These are phyloP conservation scores for Cryptotermes secundus DNA, from an alignment of 1,140 invertebrate genomes.

Conservation along the genomic window DNA sequence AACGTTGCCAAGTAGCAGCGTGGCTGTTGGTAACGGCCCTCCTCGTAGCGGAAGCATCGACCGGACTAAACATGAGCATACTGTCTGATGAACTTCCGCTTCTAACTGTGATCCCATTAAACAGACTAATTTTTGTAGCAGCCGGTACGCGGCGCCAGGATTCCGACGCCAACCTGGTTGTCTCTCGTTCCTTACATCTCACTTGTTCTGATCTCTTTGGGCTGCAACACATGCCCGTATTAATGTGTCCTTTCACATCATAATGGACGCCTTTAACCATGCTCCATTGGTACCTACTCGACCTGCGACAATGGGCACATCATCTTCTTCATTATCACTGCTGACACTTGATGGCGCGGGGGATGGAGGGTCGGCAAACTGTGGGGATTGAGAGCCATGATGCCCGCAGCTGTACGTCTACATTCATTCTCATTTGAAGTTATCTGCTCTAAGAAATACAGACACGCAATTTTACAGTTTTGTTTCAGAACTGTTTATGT, in stretches of 20 bases:
- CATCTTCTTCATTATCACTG: conserved; percentile 12
- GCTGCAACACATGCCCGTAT: not conserved
- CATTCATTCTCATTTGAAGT: no score
- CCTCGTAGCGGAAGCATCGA: no score
- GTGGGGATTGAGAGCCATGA: not conserved
- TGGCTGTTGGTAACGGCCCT: no score
- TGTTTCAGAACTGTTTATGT: no score
- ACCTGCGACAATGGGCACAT: not conserved
- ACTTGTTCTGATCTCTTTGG: not conserved
- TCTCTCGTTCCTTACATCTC: conserved; percentile 4
- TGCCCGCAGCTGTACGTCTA: no score
- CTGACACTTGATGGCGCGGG: not conserved
- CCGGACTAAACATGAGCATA: no score
- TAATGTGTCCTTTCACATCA: not conserved
- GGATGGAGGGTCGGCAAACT: not conserved
- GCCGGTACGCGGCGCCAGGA: not conserved
- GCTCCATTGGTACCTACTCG: conserved; percentile 8
- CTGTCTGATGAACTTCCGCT: no score
- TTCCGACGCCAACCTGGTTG: not conserved
- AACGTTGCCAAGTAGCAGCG: no score
- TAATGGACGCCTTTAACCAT: not conserved
- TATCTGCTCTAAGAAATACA: no score
- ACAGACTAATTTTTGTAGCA: conserved; percentile 1
- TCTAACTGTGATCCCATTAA: not conserved
- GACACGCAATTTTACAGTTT: no score